Evolutionary conservation across 2,888 invertebrate species (phyloP).

Genomic region (Miltochrista miniata): DNA sequence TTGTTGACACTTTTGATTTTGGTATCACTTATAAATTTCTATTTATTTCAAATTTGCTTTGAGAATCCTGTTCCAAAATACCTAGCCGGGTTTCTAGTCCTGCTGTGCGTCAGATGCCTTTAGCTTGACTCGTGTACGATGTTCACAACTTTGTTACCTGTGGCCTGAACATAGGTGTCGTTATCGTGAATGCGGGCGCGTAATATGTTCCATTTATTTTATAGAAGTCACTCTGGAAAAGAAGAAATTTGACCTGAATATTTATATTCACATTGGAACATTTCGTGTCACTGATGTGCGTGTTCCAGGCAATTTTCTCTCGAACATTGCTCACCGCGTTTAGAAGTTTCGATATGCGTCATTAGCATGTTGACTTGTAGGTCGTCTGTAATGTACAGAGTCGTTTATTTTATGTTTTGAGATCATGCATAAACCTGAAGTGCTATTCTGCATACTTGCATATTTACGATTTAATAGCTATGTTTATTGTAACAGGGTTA

Average conservation of each 20-base stretch:
- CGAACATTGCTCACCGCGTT: background rate
- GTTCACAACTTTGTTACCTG: slow-evolving; percentile 64
- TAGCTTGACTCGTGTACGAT: slow-evolving; percentile 37
- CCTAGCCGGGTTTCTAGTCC: background rate
- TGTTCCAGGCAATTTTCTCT: slow-evolving; percentile 11
- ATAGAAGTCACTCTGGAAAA: slow-evolving; percentile 83
- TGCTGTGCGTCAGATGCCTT: slow-evolving; percentile 6
- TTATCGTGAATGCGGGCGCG: slow-evolving; percentile 66
- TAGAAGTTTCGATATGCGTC: slow-evolving; percentile 5
- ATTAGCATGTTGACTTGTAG: slow-evolving; percentile 10
- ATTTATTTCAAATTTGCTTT: too few species aligned
- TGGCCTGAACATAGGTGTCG: slow-evolving; percentile 65
- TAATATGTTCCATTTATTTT: slow-evolving; percentile 78
- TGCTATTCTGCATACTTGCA: background rate
- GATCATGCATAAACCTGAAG: background rate
- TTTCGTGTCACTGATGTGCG: slow-evolving; percentile 23
- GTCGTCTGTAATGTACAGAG: slow-evolving; percentile 1
- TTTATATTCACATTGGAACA: slow-evolving; percentile 32
- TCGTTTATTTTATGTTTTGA: slow-evolving; percentile 1
- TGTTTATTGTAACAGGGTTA: too few species aligned
- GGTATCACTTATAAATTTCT: too few species aligned
- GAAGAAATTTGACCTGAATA: slow-evolving; percentile 56
- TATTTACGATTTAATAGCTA: too few species aligned
- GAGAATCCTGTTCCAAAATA: background rate
- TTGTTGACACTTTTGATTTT: background rate